Evolutionary conservation across 2,113 vertebrate species (phyloP), one percentile per base, ranked within the genome.

Genomic region (Malaclemys terrapin): DNA sequence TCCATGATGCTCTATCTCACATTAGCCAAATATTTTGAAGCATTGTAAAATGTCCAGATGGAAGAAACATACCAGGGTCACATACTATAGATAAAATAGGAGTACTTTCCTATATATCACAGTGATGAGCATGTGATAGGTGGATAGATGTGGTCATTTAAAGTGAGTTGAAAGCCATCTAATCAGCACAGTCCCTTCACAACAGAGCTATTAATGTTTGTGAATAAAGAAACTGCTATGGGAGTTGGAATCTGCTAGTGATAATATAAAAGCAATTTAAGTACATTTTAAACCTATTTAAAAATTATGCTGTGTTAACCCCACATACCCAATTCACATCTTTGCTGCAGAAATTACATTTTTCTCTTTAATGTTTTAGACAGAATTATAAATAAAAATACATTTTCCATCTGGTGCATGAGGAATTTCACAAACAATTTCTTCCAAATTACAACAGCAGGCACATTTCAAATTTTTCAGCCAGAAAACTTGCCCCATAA

Each of bases 101-200:
- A 0, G 25, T 62, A 38, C 8, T 17, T 0, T 12, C 14, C 81
- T 82, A 50, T 91, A 80, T 29, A 54, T 2, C 0, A 1, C 22
- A 10, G 6, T 47, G 3, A n/a, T 29, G n/a, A 81, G 0, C 25
- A 35, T 13, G 2, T 50, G 5, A 76, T 29, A 75, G 27, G 47
- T 83, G 59, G 0, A 10, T 19, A 72, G 65, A 72, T 38, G n/a
- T 38, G 65, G n/a, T 29, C 24, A 1, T 82, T 90, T 89, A 65
- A 92, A 47, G 38, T 56, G 85, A 49, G 1, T 65, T 4, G 42
- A 86, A 85, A 89, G 1, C 8, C 87, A 91, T 62, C 2, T 35
- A 81, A 35, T 0, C 42, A 7, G 42, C 9, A 29, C 3, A 5
- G 2, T 65, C 27, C 1, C 7, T 59, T 86, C 62, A 79, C 25